Percentiles rank a stretch among this genome's conserved stretches.
These are phyloP conservation scores for Micropoecilia bifurca DNA, from an alignment of 2,797 vertebrate genomes.

Conservation along the genomic window DNA sequence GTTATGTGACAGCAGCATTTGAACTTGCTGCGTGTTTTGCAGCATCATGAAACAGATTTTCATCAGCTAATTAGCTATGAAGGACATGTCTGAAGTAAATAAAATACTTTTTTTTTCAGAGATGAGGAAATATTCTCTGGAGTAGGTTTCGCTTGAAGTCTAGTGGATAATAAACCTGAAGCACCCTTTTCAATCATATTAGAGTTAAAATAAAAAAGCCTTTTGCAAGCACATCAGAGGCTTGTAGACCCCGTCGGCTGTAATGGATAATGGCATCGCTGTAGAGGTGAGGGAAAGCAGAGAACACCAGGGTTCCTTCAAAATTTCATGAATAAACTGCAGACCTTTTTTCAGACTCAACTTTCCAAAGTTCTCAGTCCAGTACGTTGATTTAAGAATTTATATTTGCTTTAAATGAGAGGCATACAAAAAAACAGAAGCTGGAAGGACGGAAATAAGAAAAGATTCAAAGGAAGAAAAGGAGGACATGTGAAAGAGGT, in stretches of 20 bases:
- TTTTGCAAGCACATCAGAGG: conserved; percentile 1
- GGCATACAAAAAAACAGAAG: neutral
- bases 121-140: neutral
- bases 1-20: conserved; percentile 14
- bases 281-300: neutral
- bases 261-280: neutral
- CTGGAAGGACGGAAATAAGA: neutral
- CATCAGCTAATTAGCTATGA: conserved; percentile 21
- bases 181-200: conserved; percentile 1
- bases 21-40: neutral
- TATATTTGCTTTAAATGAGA: neutral
- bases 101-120: conserved; percentile 4
- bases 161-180: conserved; percentile 4
- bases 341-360: neutral
- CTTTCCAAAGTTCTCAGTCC: neutral
- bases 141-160: neutral
- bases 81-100: neutral
- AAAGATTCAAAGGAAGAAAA: neutral
- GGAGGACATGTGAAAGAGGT: neutral
- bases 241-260: neutral
- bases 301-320: neutral
- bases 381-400: neutral
- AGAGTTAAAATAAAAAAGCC: conserved; percentile 6
- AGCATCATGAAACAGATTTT: conserved; percentile 13
- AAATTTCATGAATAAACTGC: neutral